These are phyloP conservation scores for Garra rufa DNA, from an alignment of 2,113 vertebrate genomes.

Conservation along the genomic window DNA sequence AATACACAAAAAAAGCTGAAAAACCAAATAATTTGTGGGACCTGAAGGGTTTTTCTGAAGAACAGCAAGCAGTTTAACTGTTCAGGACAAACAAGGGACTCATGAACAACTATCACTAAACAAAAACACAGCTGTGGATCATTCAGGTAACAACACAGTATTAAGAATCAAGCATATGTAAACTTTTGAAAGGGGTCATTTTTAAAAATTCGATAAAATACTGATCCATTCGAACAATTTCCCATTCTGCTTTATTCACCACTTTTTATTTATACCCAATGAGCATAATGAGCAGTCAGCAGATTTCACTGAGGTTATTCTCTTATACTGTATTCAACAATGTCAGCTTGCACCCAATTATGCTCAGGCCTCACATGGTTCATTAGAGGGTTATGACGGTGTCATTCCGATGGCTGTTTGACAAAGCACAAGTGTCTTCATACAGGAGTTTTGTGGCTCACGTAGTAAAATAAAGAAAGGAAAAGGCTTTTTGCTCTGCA, in stretches of 20 bases:
- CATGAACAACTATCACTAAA: too few relatives aligned
- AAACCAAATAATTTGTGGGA: too few relatives aligned
- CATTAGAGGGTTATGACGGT: constrained; percentile 78
- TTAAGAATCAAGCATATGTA: too few relatives aligned
- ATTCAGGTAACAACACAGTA: too few relatives aligned
- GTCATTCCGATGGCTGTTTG: constrained; percentile 81
- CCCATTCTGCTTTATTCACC: neutral
- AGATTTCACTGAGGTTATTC: constrained; percentile 87
- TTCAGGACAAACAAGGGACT: too few relatives aligned
- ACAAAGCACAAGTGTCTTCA: constrained; percentile 79
- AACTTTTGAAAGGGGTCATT: too few relatives aligned
- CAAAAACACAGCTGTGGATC: too few relatives aligned
- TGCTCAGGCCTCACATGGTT: constrained; percentile 83
- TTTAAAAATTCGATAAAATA: too few relatives aligned
- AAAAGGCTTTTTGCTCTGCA: constrained; percentile 71
- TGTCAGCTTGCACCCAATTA: constrained; percentile 81
- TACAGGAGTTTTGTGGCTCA: constrained; percentile 76
- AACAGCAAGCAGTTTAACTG: too few relatives aligned
- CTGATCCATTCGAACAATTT: neutral
- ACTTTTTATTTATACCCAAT: constrained; percentile 63
- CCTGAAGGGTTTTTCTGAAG: too few relatives aligned
- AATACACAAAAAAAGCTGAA: too few relatives aligned
- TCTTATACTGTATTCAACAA: constrained; percentile 80
- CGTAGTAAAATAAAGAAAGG: constrained; percentile 55
- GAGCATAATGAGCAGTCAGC: constrained; percentile 85